phyloP scores from a whole-genome alignment of 2,888 invertebrate species.

The Apodemia duryi region DNA sequence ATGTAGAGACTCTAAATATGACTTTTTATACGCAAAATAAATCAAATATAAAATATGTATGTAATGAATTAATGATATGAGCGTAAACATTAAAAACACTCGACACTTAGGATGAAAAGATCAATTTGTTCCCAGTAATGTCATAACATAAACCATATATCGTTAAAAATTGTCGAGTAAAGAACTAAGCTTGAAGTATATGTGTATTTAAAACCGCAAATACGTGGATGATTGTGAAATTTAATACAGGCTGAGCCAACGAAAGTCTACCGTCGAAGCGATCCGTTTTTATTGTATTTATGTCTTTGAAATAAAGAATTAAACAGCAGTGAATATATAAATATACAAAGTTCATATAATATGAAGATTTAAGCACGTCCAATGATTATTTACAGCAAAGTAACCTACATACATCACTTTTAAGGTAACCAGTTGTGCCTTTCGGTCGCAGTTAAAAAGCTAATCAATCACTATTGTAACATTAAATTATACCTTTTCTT shows the following conservation, averaged over 20 bases:
- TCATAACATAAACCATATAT: background rate
- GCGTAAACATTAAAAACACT: background rate
- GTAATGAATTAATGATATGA: background rate
- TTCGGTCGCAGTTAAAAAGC: too few species aligned
- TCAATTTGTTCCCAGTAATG: background rate
- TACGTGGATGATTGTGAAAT: conserved; percentile 5
- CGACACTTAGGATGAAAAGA: background rate
- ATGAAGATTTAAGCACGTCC: too few species aligned
- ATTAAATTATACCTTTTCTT: too few species aligned
- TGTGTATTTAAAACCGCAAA: background rate
- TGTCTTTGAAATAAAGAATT: background rate
- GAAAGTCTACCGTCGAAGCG: conserved; percentile 1
- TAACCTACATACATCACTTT: too few species aligned
- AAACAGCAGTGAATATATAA: background rate
- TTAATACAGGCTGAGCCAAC: conserved; percentile 6
- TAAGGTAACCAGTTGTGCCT: too few species aligned
- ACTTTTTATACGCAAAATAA: background rate
- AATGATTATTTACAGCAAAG: too few species aligned
- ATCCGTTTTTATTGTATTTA: background rate
- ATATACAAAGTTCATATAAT: too few species aligned
- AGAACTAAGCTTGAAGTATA: conserved; percentile 7
- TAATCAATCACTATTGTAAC: too few species aligned
- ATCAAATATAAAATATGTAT: background rate
- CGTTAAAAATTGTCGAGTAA: background rate
- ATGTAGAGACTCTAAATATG: background rate